Evolutionary conservation across 2,888 invertebrate species (phyloP), one percentile per base, ranked within the genome.

Genomic region (Drosophila maculinotata): DNA sequence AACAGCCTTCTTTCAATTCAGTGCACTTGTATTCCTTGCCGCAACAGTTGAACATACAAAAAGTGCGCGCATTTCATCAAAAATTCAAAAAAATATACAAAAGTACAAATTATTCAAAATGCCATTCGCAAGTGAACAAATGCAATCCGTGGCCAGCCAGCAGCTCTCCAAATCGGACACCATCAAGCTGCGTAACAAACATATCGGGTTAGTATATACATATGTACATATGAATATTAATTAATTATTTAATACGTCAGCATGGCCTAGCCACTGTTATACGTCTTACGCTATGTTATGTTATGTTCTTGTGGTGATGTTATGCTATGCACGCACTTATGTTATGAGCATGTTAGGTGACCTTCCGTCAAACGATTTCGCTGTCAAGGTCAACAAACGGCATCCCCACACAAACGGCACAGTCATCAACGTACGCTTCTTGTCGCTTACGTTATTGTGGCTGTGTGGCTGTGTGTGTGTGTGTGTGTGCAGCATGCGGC

Each of bases 151-250:
- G 35, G 79, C 70, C 58, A 82, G 71, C 90, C 96, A 96, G 91
- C 94, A 95, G 59, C 93, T 97, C 93, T 92, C 95, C 23, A 97
- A 97, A 92, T 92, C 93, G 65, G 96, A 97, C 89, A 97, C 97
- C 1, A 94, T 97, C 62, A 94, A 94, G 73, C 93, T 97, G 48
- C 93, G 97, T 30, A 95, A 97, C 89, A 94, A 95, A 88, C 94
- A 96, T 87, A 94, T 97, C 82, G 97, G 97, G 97, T 97, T 20
- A 20, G 20, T 33, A 33, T 20, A 20, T 20, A 33, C 12, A 33
- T 33, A 33, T 4, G 5, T 33, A 33, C 2, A 12, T 20, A 4
- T 2, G 20, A 2, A n/a, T n/a, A n/a, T n/a, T n/a, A n/a, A n/a
- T n/a, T n/a, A n/a, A n/a, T n/a, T n/a, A n/a, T 20, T 20, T 20